phyloP scores from a whole-genome alignment of 2,113 vertebrate genomes.

The Nannospalax galili region DNA sequence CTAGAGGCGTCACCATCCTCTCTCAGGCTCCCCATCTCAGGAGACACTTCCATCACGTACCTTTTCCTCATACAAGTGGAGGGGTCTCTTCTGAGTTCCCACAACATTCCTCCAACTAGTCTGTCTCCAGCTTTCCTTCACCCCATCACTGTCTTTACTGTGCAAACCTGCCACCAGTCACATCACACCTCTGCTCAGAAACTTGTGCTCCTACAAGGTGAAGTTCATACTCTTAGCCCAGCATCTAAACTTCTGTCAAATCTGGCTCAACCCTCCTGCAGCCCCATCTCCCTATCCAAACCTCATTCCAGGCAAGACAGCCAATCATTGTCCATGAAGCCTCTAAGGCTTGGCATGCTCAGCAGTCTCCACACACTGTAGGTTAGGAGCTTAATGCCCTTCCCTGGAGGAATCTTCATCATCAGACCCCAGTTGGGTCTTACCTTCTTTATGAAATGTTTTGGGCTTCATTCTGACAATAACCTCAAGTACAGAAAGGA shows the following conservation, averaged over 20 bases:
- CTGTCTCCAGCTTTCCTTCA: not conserved
- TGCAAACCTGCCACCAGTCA: not conserved
- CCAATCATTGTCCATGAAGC: not conserved
- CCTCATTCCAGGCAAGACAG: not conserved
- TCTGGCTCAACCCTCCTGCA: not conserved
- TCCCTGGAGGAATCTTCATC: not conserved
- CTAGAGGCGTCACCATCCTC: not conserved
- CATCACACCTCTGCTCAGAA: not conserved
- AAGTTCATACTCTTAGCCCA: not conserved
- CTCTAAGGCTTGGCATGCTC: not conserved
- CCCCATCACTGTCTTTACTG: not conserved
- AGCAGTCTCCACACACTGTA: not conserved
- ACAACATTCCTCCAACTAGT: not conserved
- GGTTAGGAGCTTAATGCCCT: not conserved
- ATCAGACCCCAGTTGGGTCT: not conserved
- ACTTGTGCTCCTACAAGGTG: not conserved
- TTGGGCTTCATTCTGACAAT: slow-evolving; percentile 19
- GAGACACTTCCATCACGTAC: not conserved
- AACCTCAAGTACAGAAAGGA: not conserved
- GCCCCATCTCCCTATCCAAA: not conserved
- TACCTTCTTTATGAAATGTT: not conserved
- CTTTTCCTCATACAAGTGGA: not conserved
- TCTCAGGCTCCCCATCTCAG: not conserved
- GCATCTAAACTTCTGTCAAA: not conserved
- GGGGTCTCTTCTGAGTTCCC: not conserved